Conservation (phyloP, 2,888 invertebrate species). For the Spialia ferax region DNA sequence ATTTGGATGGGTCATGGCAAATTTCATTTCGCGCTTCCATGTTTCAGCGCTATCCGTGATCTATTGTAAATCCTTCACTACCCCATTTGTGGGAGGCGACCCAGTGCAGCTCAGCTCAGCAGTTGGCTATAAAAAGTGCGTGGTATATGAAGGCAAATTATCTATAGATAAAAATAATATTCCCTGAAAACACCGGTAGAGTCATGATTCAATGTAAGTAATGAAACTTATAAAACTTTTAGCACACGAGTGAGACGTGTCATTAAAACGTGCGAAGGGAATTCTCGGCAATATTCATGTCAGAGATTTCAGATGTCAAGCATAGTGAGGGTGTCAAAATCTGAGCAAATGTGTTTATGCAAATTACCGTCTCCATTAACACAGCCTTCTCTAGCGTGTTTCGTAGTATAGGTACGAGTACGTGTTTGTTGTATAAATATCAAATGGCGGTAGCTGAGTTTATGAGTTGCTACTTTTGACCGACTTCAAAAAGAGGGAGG, state of each 20-base stretch:
- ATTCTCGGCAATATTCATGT: conserved; percentile 66
- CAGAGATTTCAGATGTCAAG: conserved; percentile 76
- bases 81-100: no score
- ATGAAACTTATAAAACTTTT: conserved; percentile 26
- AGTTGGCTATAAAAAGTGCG: no score
- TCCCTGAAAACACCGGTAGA: background rate
- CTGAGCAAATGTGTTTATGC: conserved; percentile 83
- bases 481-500: no score
- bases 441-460: conserved; percentile 34
- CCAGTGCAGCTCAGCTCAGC: no score
- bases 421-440: conserved; percentile 70
- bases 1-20: no score
- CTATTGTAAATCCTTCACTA: no score
- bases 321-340: conserved; percentile 79
- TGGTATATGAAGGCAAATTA: background rate
- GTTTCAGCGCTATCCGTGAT: no score
- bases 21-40: no score
- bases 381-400: conserved; percentile 61
- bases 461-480: background rate
- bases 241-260: conserved; percentile 33
- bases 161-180: background rate
- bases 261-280: conserved; percentile 48
- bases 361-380: conserved; percentile 82
- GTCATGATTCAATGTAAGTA: conserved; percentile 8
- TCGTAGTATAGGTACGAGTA: conserved; percentile 52